Percentiles rank a stretch among this genome's conserved stretches.
phyloP scores from a whole-genome alignment of 1,140 invertebrate species.

The Myzus persicae region DNA sequence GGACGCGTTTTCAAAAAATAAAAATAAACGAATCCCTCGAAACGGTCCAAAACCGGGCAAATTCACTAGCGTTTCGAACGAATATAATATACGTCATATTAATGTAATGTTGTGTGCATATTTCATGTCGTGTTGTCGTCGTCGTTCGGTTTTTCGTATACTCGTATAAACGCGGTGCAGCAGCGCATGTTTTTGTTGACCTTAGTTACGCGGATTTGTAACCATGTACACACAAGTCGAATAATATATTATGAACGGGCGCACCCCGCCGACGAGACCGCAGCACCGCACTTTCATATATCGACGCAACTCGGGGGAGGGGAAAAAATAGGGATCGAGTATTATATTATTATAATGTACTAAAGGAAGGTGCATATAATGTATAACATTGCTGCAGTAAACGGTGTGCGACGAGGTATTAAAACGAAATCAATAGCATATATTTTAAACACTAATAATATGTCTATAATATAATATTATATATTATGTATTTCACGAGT shows the following conservation, averaged over 20 bases:
- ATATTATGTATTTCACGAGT: background rate
- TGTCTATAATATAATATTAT: no score
- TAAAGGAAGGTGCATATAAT: background rate
- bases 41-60: no score
- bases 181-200: slow-evolving; percentile 23
- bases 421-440: background rate
- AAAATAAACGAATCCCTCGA: background rate
- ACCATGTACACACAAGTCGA: slow-evolving; percentile 46
- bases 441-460: background rate
- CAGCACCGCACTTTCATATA: background rate
- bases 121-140: background rate
- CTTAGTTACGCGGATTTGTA: slow-evolving; percentile 40
- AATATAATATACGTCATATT: background rate
- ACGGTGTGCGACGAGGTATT: background rate
- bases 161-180: background rate
- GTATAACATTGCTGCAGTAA: no score
- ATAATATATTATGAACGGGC: background rate
- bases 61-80: background rate
- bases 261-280: background rate
- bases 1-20: no score
- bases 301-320: background rate
- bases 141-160: background rate
- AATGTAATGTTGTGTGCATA: background rate
- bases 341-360: background rate
- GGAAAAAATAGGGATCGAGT: no score